Evolutionary conservation across 2,888 invertebrate species (phyloP), one percentile per base, ranked within the genome.

Genomic region (Cheilosia vulpina): DNA sequence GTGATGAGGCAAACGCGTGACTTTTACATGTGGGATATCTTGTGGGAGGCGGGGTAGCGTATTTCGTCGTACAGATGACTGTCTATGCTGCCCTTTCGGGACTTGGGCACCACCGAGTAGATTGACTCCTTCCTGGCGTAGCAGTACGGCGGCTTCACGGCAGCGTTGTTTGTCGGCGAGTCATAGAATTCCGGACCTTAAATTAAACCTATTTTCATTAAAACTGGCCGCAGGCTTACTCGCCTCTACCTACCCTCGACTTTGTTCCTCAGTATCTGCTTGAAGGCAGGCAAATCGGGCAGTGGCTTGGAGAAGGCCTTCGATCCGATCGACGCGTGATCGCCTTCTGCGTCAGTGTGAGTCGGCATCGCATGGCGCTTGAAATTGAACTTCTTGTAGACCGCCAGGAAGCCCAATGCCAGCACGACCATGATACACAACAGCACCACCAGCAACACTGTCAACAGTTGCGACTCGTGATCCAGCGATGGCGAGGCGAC

Each of bases 11-110:
- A 27, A 27, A 19, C 13, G 65, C 15, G 38, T 17, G 34, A 53
- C 7, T 55, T 69, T 78, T 58, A 87, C 87, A 87, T 87, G 50
- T 87, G 87, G 31, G 87, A 78, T 69, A 87, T 87, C 62, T 87
- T 87, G 24, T 87, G 87, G 4, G 88, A 76, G 50, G 88, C 87
- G 2, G 89, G 90, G 87, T 92, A 92, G 45, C 91, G 91, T 75
- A 92, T 92, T 87, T 92, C 92, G 82, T 90, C 91, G 65, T 90
- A 93, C 17, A 92, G 87, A 88, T 92, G 92, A 24, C 91, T 91
- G 24, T 92, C 92, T 62, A 91, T 87, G 53, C 92, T 92, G 53
- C 90, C 90, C 58, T 92, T 92, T n/a, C 92, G 90, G 0, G 91
- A 91, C 71, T 91, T 91, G 2, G 92, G 91, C 4, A 91, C 88